phyloP scores from a whole-genome alignment of 2,888 invertebrate genomes.

The Pediacus dermestoides region DNA sequence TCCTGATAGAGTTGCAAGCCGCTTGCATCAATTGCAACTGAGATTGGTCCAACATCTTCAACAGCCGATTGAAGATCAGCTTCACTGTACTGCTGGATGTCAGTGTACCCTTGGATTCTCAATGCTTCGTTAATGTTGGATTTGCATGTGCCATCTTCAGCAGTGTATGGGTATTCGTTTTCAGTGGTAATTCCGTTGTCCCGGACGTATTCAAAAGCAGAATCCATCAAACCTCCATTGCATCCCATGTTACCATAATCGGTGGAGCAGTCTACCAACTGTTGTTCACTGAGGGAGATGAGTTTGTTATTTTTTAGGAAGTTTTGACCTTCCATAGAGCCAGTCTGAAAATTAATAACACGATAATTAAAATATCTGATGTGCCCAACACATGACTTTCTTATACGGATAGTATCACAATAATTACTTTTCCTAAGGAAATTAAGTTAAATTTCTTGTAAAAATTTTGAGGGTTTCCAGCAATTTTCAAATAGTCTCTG shows the following conservation, averaged over 20 bases:
- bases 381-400: too few relatives aligned
- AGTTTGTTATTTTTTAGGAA: slow-evolving; percentile 50
- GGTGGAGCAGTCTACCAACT: slow-evolving; percentile 53
- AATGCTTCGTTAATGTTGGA: slow-evolving; percentile 8
- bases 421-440: too few relatives aligned
- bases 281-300: slow-evolving; percentile 53
- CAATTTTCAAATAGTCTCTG: too few relatives aligned
- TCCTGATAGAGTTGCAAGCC: slow-evolving; percentile 79
- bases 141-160: slow-evolving; percentile 21
- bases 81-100: slow-evolving; percentile 68
- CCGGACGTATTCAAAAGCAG: slow-evolving; percentile 48
- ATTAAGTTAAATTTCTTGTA: too few relatives aligned
- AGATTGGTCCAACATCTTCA: slow-evolving; percentile 77
- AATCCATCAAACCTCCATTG: slow-evolving; percentile 52
- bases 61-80: slow-evolving; percentile 67
- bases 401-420: too few relatives aligned
- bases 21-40: slow-evolving; percentile 83
- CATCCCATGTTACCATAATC: slow-evolving; percentile 52
- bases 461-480: too few relatives aligned
- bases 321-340: slow-evolving; percentile 52
- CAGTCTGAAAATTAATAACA: slow-evolving; percentile 54
- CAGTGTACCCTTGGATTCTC: slow-evolving; percentile 61
- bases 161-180: slow-evolving; percentile 53
- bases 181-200: slow-evolving; percentile 55
- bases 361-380: too few relatives aligned